Evolutionary conservation across 2,113 vertebrate species (phyloP).

Genomic region (Percina caprodes): DNA sequence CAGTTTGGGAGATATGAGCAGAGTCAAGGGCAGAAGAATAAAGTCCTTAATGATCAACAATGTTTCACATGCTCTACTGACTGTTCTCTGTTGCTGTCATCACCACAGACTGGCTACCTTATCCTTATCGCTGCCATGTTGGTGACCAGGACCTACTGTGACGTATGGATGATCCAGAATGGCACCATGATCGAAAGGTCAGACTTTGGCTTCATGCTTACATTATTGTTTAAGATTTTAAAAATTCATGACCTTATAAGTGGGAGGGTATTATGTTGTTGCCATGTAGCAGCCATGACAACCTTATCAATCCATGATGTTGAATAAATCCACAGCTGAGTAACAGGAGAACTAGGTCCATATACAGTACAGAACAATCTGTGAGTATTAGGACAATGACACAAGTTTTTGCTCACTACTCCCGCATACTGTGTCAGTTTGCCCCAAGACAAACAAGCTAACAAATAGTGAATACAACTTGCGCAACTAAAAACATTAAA

Average conservation of each 20-base stretch:
- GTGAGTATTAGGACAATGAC: background rate
- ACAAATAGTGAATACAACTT: background rate
- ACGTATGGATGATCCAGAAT: constrained; percentile 99
- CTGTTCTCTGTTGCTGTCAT: background rate
- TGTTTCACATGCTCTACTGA: constrained; percentile 5
- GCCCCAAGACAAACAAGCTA: background rate
- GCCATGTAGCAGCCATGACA: background rate
- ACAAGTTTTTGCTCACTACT: background rate
- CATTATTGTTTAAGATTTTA: background rate
- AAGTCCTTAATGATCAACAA: constrained; percentile 1
- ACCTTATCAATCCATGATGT: background rate
- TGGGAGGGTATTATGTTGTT: background rate
- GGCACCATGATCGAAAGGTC: constrained; percentile 99
- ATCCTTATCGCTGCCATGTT: constrained; percentile 94
- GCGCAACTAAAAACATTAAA: no score
- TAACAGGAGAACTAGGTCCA: background rate
- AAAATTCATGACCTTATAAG: no score
- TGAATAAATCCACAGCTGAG: background rate
- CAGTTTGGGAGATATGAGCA: constrained; percentile 25
- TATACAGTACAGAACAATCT: background rate
- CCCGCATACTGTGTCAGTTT: background rate
- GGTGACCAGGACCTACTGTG: constrained; percentile 95
- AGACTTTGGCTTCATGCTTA: background rate
- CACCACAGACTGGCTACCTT: constrained; percentile 91
- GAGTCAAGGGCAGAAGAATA: constrained; percentile 27